Evolutionary conservation across 2,888 invertebrate species (phyloP).

Genomic region (Sipha maydis): DNA sequence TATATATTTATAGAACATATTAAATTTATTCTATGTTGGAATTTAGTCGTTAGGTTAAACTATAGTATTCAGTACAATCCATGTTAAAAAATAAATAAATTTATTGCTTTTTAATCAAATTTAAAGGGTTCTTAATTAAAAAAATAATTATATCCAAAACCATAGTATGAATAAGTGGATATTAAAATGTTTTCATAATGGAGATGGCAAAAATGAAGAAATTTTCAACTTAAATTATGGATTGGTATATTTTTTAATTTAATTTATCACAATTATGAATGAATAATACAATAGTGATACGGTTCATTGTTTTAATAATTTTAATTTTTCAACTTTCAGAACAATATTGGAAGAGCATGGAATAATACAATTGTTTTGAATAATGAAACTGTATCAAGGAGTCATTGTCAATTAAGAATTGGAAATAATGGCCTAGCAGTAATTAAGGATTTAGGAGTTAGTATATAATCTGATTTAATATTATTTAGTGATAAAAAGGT

Average conservation of each 20-base stretch:
- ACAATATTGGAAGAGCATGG: conserved; percentile 1
- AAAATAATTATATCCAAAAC: no score
- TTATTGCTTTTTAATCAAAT: no score
- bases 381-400: conserved; percentile 8
- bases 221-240: background rate
- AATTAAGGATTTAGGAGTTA: background rate
- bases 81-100: no score
- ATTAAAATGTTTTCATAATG: background rate
- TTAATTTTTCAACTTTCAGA: background rate
- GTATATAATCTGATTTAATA: background rate
- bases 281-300: background rate
- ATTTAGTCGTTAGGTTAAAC: no score
- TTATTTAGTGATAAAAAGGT: background rate
- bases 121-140: no score
- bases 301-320: background rate
- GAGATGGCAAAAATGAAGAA: background rate
- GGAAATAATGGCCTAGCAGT: background rate
- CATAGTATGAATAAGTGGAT: background rate
- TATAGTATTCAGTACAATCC: no score
- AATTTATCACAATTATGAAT: no score
- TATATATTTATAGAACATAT: no score
- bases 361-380: background rate
- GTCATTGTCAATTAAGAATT: conserved; percentile 25
- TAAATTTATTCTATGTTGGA: no score
- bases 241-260: conserved; percentile 10